A percentile compares a stretch with the other conserved stretches of the same genome.
Evolutionary conservation across 2,113 vertebrate genomes (phyloP).

Genomic region (Chelonoidis abingdonii): DNA sequence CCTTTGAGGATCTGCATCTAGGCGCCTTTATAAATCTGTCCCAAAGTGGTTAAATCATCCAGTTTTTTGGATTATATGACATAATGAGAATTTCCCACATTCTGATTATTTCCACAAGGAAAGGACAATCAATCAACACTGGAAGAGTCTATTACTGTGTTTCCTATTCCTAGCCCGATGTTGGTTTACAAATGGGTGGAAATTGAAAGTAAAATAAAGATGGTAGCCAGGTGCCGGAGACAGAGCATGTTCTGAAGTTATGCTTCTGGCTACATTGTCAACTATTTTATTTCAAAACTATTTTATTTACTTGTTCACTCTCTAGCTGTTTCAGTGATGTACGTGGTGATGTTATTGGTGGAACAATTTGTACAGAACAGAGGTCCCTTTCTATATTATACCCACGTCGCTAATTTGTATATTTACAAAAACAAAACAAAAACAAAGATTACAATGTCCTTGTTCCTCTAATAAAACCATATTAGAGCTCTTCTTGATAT

Average conservation of each 20-base stretch:
- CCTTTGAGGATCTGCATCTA: not conserved
- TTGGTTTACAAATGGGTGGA: not conserved
- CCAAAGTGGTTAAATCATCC: not conserved
- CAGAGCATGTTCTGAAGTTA: not conserved
- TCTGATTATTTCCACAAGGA: not conserved
- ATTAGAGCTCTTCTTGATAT: constrained; percentile 16
- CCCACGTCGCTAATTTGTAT: constrained; percentile 32
- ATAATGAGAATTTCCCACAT: not conserved
- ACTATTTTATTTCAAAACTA: not conserved
- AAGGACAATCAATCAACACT: not conserved
- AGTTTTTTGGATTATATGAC: not conserved
- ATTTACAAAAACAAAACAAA: constrained; percentile 25
- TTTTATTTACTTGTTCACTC: not conserved
- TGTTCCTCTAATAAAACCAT: constrained; percentile 32
- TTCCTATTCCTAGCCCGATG: not conserved
- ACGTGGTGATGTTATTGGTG: too few relatives aligned
- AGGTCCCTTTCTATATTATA: constrained; percentile 15
- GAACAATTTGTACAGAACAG: not conserved
- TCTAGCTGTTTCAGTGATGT: too few relatives aligned
- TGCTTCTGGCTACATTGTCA: not conserved
- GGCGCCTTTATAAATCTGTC: not conserved
- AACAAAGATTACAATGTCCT: constrained; percentile 20
- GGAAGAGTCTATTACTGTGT: not conserved
- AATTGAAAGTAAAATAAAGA: not conserved
- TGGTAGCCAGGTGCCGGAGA: not conserved